These are phyloP conservation scores for Leptosomus discolor DNA, from an alignment of 2,113 vertebrate genomes.

Conservation along the genomic window DNA sequence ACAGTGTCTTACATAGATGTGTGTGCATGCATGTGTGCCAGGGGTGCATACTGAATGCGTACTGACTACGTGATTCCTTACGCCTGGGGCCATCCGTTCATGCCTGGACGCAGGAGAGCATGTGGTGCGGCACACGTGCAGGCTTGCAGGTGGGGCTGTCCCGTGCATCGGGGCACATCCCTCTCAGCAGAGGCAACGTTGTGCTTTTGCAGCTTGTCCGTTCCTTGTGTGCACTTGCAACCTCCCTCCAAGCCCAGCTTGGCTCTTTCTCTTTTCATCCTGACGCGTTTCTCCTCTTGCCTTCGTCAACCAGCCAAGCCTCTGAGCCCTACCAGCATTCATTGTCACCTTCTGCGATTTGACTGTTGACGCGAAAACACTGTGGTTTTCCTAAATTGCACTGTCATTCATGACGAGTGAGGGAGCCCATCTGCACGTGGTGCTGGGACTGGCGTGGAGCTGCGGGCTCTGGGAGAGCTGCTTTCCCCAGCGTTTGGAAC, in stretches of 20 bases:
- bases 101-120: fast-evolving
- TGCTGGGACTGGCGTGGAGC: fast-evolving
- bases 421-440: fast-evolving
- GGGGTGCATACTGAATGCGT: background rate
- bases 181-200: background rate
- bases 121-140: fast-evolving
- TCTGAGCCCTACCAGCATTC: background rate
- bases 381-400: background rate
- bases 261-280: background rate
- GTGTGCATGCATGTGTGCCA: background rate
- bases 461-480: background rate
- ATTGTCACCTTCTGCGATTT: background rate
- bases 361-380: background rate
- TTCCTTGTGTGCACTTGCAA: fast-evolving
- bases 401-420: fast-evolving
- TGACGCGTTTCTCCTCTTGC: background rate
- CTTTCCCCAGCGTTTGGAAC: background rate
- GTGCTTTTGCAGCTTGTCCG: background rate
- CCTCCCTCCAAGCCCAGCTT: background rate
- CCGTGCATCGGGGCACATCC: fast-evolving
- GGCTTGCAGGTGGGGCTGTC: background rate
- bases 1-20: background rate
- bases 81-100: fast-evolving
- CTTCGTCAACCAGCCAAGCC: background rate
- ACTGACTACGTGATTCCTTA: fast-evolving